Conservation (phyloP, 2,113 vertebrate species). For the Chionodraco myersi region DNA sequence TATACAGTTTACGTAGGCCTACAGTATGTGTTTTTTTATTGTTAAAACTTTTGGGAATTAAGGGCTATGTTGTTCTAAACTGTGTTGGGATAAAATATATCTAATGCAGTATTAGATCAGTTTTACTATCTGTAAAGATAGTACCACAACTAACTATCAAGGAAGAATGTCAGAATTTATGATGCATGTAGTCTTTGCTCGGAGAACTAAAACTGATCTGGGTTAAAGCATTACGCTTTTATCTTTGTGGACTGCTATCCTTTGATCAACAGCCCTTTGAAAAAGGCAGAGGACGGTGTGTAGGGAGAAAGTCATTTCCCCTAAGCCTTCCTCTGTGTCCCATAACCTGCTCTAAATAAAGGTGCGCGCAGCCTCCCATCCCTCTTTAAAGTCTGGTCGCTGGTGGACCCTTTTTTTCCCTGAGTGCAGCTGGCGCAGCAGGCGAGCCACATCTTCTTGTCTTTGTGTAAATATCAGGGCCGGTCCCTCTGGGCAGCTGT, state of each 20-base stretch:
- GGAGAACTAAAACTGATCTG: background rate
- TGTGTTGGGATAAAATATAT: no score
- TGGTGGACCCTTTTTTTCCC: background rate
- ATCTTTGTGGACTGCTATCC: background rate
- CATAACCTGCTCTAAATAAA: constrained; percentile 34
- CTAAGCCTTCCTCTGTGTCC: constrained; percentile 50
- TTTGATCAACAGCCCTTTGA: constrained; percentile 20
- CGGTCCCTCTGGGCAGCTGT: constrained; percentile 34
- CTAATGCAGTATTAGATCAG: no score
- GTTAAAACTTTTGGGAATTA: no score
- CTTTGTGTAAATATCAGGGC: constrained; percentile 62
- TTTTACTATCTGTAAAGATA: no score
- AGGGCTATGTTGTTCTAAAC: no score
- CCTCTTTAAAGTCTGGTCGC: constrained; percentile 16
- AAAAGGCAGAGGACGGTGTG: constrained; percentile 1
- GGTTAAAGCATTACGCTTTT: background rate
- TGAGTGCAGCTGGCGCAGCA: constrained; percentile 18
- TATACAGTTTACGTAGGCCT: no score
- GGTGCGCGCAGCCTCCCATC: constrained; percentile 24
- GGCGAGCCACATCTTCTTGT: constrained; percentile 22
- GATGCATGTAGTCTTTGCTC: background rate
- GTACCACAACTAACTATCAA: background rate
- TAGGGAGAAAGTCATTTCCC: constrained; percentile 23
- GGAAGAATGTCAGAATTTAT: background rate
- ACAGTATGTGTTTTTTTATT: no score